Evolutionary conservation across 2,888 invertebrate species (phyloP), one percentile per base, ranked within the genome.

Genomic region (Harpalus rubripes): DNA sequence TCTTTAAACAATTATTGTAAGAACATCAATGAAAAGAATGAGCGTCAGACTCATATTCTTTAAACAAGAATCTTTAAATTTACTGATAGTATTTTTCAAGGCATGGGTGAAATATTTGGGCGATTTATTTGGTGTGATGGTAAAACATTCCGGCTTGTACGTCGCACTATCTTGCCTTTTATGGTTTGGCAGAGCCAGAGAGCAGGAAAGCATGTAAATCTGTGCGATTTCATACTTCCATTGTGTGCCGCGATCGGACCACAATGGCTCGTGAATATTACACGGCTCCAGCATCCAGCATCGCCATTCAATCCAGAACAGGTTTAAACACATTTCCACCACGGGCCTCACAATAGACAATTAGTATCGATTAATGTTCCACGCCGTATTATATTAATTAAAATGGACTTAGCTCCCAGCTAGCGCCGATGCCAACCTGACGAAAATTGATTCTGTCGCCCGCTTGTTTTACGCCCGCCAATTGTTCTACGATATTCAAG

Each of bases 351-450:
- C 82, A 72, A 82, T 82, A 74, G 82, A 82, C 82, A 82, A 82
- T 82, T 82, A 82, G 82, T 82, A 82, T 82, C 82, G 82, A 82
- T 72, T 82, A 72, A 82, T 82, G 72, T 82, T 74, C 82, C 32
- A n/a, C 15, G 6, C 15, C 59, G 59, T 82, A 82, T 82, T 82
- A 82, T 82, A 82, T 82, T 82, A 58, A 82, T 82, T 82, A 82
- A 82, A 82, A 82, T 74, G 82, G 82, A 82, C 74, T 82, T 74
- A 78, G 78, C 32, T 26, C 56, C 8, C 76, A 7, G 32, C 32
- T 32, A 32, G 32, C 32, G 32, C 32, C 32, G 32, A 32, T 32
- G 26, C 39, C 68, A 74, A 44, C 72, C 41, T 44, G 44, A 44
- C 44, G 72, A 44, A 74, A 74, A 74, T 74, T 74, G 44, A 68